Evolutionary conservation across 2,888 invertebrate genomes (phyloP), one percentile per base, ranked within the genome.

Genomic region (Hofmannophila pseudospretella): DNA sequence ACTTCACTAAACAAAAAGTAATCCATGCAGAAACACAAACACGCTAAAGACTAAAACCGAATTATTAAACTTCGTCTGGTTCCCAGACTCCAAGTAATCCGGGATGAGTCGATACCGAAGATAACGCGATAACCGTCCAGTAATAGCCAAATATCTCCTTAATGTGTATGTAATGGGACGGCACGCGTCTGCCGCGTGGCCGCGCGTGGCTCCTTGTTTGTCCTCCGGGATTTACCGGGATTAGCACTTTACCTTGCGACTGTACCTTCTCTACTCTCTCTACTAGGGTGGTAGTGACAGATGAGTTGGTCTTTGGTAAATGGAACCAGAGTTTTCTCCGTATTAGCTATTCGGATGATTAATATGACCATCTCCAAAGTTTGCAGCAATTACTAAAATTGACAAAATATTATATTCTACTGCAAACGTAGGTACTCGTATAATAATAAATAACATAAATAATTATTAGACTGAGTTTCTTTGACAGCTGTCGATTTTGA

Each of bases 51-150:
- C n/a, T 16, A 4, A 16, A 16, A 16, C 16, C 3, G 16, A 16
- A 16, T 16, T 16, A 5, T 4, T 5, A 16, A 16, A 3, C n/a
- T 22, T 23, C 23, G 23, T 5, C n/a, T 27, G 7, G 23, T 78
- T 79, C 79, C 77, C 75, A 79, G 67, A 60, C 57, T 51, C 51
- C 42, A 42, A 49, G 45, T 70, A 75, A 80, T 75, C 76, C 68
- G 40, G 62, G 69, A 71, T 67, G 69, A 74, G 50, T 58, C 45
- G 58, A 67, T 60, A 45, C 51, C 67, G 52, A 58, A 76, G 80
- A 82, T 81, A 82, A 80, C 74, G 58, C 62, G 82, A 81, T 84
- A 81, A 78, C 72, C 47, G 70, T 61, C 61, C 59, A 48, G 72
- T 78, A 78, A 79, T 81, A 74, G 78, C 54, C 61, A 65, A 69